Percentiles rank a stretch among this genome's conserved stretches.
Conservation (phyloP, 2,888 invertebrate genomes). For the Dryomyza anilis region DNA sequence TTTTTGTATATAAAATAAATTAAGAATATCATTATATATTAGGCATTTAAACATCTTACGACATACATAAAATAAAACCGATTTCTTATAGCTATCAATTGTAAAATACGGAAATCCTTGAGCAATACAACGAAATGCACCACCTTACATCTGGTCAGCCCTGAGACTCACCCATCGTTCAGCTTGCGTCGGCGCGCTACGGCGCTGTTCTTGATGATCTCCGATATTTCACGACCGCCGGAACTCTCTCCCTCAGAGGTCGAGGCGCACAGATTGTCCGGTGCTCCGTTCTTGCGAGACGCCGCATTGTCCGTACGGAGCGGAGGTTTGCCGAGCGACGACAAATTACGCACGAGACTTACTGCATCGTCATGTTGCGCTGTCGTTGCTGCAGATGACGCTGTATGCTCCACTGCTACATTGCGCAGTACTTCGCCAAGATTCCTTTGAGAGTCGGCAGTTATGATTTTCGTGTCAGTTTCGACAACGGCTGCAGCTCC, state of each 20-base stretch:
- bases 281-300: conserved; percentile 19
- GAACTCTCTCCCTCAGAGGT: conserved; percentile 63
- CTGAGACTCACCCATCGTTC: conserved; percentile 63
- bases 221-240: conserved; percentile 62
- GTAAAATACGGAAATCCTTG: too few relatives aligned
- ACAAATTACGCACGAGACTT: conserved; percentile 56
- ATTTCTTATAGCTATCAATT: too few relatives aligned
- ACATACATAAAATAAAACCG: too few relatives aligned
- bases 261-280: conserved; percentile 41
- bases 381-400: conserved; percentile 16
- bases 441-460: conserved; percentile 47
- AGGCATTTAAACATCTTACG: too few relatives aligned
- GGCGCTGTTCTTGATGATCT: conserved; percentile 63
- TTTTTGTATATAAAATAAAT: too few relatives aligned
- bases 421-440: conserved; percentile 53
- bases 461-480: conserved; percentile 16
- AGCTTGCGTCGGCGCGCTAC: conserved; percentile 61
- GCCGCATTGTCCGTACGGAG: too few relatives aligned
- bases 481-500: conserved; percentile 26
- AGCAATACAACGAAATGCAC: conserved; percentile 9
- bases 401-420: conserved; percentile 33
- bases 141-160: conserved; percentile 4
- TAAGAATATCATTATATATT: too few relatives aligned
- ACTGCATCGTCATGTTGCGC: conserved; percentile 56
- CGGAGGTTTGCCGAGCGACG: conserved; percentile 50